A percentile compares a stretch with the other conserved stretches of the same genome.
These are phyloP conservation scores for Periparus ater DNA, from an alignment of 2,797 vertebrate species.

Conservation along the genomic window DNA sequence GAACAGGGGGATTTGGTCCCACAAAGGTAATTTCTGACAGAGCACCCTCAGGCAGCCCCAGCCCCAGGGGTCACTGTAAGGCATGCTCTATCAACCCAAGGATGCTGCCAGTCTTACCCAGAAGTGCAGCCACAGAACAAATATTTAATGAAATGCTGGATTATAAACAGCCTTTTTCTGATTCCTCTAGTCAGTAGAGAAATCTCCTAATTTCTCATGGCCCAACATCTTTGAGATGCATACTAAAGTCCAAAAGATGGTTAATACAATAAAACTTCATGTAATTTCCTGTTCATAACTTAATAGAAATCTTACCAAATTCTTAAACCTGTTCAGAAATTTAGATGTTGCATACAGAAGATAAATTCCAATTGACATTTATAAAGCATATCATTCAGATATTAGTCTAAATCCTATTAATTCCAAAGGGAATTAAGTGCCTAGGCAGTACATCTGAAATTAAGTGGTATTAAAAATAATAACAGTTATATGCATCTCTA, in stretches of 20 bases:
- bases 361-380: background rate
- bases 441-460: background rate
- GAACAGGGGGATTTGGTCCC: background rate
- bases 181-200: background rate
- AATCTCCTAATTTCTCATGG: background rate
- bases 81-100: background rate
- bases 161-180: background rate
- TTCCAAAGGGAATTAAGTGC: background rate
- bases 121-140: background rate
- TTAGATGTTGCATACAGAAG: background rate
- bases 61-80: background rate
- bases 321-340: background rate
- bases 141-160: background rate
- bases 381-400: background rate
- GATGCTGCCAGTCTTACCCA: background rate
- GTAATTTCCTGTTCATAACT: background rate
- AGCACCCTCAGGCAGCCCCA: background rate
- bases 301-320: background rate
- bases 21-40: background rate
- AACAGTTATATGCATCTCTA: background rate
- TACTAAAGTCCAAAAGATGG: background rate
- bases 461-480: background rate
- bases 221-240: background rate
- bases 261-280: background rate
- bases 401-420: background rate